phyloP scores from a whole-genome alignment of 2,797 vertebrate genomes.

The Ambastaia sidthimunki region DNA sequence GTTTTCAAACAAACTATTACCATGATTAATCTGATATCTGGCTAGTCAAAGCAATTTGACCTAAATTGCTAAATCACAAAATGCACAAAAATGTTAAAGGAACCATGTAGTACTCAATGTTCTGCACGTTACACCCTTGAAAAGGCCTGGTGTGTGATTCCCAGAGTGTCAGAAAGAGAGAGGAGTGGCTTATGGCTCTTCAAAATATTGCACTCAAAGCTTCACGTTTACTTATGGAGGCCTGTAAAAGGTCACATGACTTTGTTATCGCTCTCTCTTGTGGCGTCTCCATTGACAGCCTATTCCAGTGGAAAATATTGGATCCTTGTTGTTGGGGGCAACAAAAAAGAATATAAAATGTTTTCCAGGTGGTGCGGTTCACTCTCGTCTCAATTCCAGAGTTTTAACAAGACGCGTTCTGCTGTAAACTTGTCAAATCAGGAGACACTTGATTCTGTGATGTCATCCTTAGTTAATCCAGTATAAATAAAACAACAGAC shows the following conservation, averaged over 20 bases:
- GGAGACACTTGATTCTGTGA: constrained; percentile 70
- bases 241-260: constrained; percentile 69
- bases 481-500: constrained; percentile 83
- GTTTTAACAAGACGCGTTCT: constrained; percentile 66
- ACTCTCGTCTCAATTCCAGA: constrained; percentile 69
- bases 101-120: constrained; percentile 65
- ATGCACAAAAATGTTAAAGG: constrained; percentile 69
- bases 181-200: constrained; percentile 63
- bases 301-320: constrained; percentile 78
- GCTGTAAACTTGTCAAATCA: constrained; percentile 71
- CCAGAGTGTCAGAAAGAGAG: constrained; percentile 18
- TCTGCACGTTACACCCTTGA: constrained; percentile 66
- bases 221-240: constrained; percentile 73
- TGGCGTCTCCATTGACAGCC: constrained; percentile 75
- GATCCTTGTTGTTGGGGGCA: constrained; percentile 73
- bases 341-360: constrained; percentile 75
- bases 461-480: constrained; percentile 78
- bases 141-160: constrained; percentile 56
- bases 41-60: constrained; percentile 76
- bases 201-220: constrained; percentile 84
- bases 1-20: constrained; percentile 54
- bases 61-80: constrained; percentile 71
- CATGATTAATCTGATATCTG: constrained; percentile 62
- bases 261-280: constrained; percentile 67
- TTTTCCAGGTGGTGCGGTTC: constrained; percentile 47